These are phyloP conservation scores for Nothocercus julius DNA, from an alignment of 2,113 vertebrate species.

Conservation along the genomic window DNA sequence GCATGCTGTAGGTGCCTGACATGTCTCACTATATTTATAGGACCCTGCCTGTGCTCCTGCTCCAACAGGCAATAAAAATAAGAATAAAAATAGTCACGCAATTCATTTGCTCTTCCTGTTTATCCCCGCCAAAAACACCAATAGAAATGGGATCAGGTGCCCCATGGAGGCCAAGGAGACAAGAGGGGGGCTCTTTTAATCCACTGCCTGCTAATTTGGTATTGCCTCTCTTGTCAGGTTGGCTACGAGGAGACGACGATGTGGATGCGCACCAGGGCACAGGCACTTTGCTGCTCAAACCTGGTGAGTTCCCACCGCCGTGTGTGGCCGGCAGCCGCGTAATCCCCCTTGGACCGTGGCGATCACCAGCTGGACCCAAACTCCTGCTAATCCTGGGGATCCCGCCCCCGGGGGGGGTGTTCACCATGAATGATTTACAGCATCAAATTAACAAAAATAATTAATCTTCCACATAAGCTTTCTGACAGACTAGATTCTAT, in stretches of 20 bases:
- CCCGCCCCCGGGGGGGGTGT: not conserved
- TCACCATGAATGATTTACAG: conserved; percentile 52
- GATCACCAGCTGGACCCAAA: not conserved
- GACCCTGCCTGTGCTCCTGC: not conserved
- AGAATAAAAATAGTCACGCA: not conserved
- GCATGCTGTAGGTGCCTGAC: too few species aligned
- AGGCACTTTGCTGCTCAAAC: not conserved
- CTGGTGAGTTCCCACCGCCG: not conserved
- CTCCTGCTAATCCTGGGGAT: not conserved
- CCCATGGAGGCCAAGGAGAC: too few species aligned
- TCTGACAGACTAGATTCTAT: conserved; percentile 57
- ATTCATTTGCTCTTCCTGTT: not conserved
- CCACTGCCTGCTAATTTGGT: not conserved
- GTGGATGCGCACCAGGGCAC: not conserved
- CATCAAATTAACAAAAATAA: conserved; percentile 31
- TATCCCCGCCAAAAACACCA: not conserved
- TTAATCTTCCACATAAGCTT: conserved; percentile 59
- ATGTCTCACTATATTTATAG: too few species aligned
- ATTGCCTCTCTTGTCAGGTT: not conserved
- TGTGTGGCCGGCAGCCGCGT: not conserved
- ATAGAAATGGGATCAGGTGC: not conserved
- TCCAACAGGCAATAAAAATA: accelerated
- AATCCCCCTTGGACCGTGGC: accelerated
- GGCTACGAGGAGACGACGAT: not conserved
- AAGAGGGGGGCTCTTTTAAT: not conserved